Evolutionary conservation across 2,113 vertebrate species (phyloP).

Genomic region (Hepsetus odoe): DNA sequence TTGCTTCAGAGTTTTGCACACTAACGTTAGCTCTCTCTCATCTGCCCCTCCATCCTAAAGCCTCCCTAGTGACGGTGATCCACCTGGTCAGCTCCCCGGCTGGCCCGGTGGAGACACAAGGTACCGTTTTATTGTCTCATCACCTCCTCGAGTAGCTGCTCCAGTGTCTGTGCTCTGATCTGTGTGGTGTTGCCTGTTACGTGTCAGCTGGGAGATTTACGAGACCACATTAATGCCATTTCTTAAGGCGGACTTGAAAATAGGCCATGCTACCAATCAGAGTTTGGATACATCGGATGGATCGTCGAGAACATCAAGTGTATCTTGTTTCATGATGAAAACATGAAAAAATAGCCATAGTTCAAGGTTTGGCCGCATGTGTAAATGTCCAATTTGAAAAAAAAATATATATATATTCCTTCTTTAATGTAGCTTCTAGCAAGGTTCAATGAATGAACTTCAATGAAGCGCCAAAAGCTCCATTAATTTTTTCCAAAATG

Average conservation of each 20-base stretch:
- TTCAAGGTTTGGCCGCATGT: no score
- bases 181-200: constrained; percentile 30
- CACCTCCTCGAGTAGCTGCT: constrained; percentile 28
- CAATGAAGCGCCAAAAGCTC: no score
- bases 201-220: constrained; percentile 59
- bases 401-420: no score
- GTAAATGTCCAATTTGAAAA: no score
- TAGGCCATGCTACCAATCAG: background rate
- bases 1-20: constrained; percentile 45
- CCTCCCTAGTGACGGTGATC: constrained; percentile 98
- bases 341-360: no score
- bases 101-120: constrained; percentile 93
- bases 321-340: no score
- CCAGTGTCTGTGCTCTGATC: constrained; percentile 39
- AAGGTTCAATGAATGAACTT: no score
- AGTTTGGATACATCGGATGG: background rate
- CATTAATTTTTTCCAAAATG: no score
- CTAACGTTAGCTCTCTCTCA: constrained; percentile 82
- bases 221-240: constrained; percentile 66
- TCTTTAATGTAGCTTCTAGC: no score
- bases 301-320: no score
- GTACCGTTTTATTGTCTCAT: constrained; percentile 77
- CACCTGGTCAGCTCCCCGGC: constrained; percentile 93
- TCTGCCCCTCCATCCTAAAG: constrained; percentile 85
- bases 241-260: constrained; percentile 54